Percentiles rank a stretch among this genome's conserved stretches.
Conservation (phyloP, 2,113 vertebrate species). For the Sus scrofa region T2T-Sscrofa CM000826.6:136277501-136278000, state of each 20-base stretch:
- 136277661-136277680: background rate
- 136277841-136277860: background rate
- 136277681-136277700: background rate
- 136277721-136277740: background rate
- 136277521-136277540: background rate
- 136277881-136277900: background rate
- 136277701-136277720: background rate
- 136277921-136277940: background rate
- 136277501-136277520: background rate
- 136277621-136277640: background rate
- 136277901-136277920: conserved; percentile 19
- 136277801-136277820: background rate
- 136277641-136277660: conserved; percentile 44
- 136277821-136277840: background rate
- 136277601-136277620: conserved; percentile 33
- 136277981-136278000: conserved; percentile 3
- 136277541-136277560: background rate
- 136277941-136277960: background rate
- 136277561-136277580: background rate
- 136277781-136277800: background rate
- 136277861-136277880: background rate
- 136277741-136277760: background rate
- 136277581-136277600: conserved; percentile 28
- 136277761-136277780: background rate
- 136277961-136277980: background rate